Evolutionary conservation across 2,888 invertebrate species (phyloP).

Genomic region (Caenorhabditis afra): DNA sequence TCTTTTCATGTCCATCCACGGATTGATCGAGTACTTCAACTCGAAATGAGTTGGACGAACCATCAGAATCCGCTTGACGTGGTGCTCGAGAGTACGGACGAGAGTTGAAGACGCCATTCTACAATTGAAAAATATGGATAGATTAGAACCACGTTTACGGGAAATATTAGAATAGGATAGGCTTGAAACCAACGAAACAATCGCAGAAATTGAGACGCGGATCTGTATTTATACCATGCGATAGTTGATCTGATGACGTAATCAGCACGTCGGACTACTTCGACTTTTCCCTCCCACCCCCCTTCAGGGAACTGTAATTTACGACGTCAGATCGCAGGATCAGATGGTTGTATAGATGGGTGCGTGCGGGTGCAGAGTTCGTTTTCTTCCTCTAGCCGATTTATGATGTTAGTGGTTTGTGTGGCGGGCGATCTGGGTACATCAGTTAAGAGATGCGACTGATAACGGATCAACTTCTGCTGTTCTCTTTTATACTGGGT

Average conservation of each 20-base stretch:
- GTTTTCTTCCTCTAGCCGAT: conserved; percentile 7
- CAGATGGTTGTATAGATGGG: conserved; percentile 39
- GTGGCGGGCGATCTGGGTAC: conserved; percentile 10
- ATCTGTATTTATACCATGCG: conserved; percentile 54
- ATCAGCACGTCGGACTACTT: conserved; percentile 20
- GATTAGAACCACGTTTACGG: too few relatives aligned
- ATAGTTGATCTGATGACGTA: conserved; percentile 59
- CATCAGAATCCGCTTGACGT: conserved; percentile 74
- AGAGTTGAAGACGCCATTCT: conserved; percentile 51
- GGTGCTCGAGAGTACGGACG: conserved; percentile 54
- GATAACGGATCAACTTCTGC: conserved; percentile 18
- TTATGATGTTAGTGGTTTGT: conserved; percentile 12
- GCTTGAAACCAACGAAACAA: conserved; percentile 43
- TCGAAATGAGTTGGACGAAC: conserved; percentile 77
- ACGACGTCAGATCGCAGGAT: conserved; percentile 48
- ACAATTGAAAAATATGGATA: too few relatives aligned
- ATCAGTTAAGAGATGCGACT: conserved; percentile 1
- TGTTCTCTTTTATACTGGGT: conserved; percentile 32
- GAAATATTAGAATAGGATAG: too few relatives aligned
- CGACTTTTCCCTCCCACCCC: conserved; percentile 23
- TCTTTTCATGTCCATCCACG: conserved; percentile 78
- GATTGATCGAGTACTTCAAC: conserved; percentile 79
- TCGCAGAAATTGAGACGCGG: not conserved
- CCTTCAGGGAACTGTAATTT: conserved; percentile 54
- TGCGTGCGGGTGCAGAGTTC: conserved; percentile 45